phyloP scores from a whole-genome alignment of 2,888 invertebrate species.

The Erynnis tages region DNA sequence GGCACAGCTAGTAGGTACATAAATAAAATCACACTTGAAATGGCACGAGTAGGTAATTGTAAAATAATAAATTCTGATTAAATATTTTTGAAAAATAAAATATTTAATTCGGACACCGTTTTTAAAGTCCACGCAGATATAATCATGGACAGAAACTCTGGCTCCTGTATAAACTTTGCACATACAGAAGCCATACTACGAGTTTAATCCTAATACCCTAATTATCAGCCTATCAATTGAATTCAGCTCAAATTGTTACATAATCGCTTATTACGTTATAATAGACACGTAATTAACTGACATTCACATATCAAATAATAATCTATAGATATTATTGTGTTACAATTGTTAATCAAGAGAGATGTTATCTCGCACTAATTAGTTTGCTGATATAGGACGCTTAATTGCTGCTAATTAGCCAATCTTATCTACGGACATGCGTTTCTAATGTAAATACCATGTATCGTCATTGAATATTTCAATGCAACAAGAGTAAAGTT shows the following conservation, averaged over 20 bases:
- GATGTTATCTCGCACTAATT: slow-evolving; percentile 39
- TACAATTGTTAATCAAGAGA: slow-evolving; percentile 40
- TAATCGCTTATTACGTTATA: slow-evolving; percentile 24
- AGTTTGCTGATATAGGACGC: slow-evolving; percentile 31
- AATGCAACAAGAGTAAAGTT: neutral
- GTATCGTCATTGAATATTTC: neutral
- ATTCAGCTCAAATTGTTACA: slow-evolving; percentile 16
- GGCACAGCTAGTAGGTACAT: no score
- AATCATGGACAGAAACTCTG: no score
- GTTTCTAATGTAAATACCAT: slow-evolving; percentile 4
- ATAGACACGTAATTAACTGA: slow-evolving; percentile 24
- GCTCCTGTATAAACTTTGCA: no score
- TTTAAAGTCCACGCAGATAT: no score
- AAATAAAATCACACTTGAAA: no score
- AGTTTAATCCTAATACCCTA: neutral
- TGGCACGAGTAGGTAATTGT: no score
- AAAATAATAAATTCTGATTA: no score
- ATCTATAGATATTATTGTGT: neutral
- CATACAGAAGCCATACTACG: no score
- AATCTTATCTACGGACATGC: slow-evolving; percentile 31
- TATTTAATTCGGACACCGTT: no score
- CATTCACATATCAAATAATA: neutral
- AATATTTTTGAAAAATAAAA: no score
- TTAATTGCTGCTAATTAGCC: slow-evolving; percentile 38
- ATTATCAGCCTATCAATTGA: slow-evolving; percentile 34